phyloP scores from a whole-genome alignment of 2,888 invertebrate genomes.

The Acleris literana region DNA sequence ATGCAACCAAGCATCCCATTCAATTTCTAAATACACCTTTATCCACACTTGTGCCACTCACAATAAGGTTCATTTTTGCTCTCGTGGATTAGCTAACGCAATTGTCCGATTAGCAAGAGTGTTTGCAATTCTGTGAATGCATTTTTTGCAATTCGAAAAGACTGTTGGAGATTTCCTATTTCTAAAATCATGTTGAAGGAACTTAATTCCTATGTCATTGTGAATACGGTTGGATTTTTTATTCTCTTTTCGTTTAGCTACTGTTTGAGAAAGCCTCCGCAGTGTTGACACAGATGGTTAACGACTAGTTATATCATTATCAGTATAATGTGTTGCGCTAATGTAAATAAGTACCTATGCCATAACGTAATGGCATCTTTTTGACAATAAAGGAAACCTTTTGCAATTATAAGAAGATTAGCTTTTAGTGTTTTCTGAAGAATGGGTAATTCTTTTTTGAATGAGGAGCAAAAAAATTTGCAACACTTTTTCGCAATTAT shows the following conservation, averaged over 20 bases:
- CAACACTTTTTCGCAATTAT: too few species aligned
- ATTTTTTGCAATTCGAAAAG: conserved; percentile 40
- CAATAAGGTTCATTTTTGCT: neutral
- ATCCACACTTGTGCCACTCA: neutral
- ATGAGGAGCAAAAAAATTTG: too few species aligned
- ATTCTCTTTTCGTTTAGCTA: neutral
- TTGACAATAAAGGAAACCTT: neutral
- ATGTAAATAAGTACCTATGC: conserved; percentile 7
- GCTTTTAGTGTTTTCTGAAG: too few species aligned
- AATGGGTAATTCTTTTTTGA: too few species aligned
- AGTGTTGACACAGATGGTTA: conserved; percentile 53
- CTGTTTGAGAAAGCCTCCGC: conserved; percentile 35
- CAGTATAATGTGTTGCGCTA: conserved; percentile 40
- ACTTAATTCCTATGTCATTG: neutral
- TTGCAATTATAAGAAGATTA: too few species aligned
- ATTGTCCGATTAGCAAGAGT: conserved; percentile 37
- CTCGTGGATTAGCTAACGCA: neutral
- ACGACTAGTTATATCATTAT: conserved; percentile 49
- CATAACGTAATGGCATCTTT: neutral
- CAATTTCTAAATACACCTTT: conserved; percentile 13
- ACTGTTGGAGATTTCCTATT: conserved; percentile 38
- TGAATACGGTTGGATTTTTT: neutral
- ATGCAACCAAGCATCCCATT: conserved; percentile 37
- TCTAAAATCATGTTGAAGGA: neutral
- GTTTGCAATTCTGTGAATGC: conserved; percentile 43